Percentiles rank a stretch among this genome's conserved stretches.
phyloP scores from a whole-genome alignment of 2,888 invertebrate species.

The Lepidonotus clava region DNA sequence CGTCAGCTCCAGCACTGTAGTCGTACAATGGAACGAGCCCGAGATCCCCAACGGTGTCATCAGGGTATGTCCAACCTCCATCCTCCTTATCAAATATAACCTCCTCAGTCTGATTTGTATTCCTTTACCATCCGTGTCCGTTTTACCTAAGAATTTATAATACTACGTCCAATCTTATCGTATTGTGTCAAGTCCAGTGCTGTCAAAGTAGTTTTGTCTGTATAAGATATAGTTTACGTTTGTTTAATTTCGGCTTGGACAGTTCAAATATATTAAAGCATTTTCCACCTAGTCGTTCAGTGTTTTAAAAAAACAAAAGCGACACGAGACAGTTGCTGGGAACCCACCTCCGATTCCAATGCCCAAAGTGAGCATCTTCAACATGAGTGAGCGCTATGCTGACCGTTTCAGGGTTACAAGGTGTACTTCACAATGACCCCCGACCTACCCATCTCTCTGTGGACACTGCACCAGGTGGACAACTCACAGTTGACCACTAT shows the following conservation, averaged over 20 bases:
- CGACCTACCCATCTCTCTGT: conserved; percentile 91
- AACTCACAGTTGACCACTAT: conserved; percentile 89
- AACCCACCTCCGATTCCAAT: too few relatives aligned
- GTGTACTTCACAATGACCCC: conserved; percentile 97
- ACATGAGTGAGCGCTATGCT: conserved; percentile 27
- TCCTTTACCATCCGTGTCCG: not conserved
- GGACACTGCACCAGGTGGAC: conserved; percentile 96
- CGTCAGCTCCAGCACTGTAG: conserved; percentile 96
- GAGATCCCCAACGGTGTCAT: conserved; percentile 98
- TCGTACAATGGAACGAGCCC: conserved; percentile 98
- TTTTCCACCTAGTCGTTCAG: too few relatives aligned
- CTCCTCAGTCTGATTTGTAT: not conserved
- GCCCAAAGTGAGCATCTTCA: not conserved
- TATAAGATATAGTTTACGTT: not conserved
- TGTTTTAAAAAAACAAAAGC: too few relatives aligned
- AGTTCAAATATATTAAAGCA: too few relatives aligned
- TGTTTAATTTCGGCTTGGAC: not conserved
- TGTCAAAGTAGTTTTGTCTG: not conserved
- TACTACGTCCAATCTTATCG: too few relatives aligned
- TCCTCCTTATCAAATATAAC: not conserved
- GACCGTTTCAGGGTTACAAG: conserved; percentile 91
- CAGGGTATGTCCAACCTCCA: conserved; percentile 86
- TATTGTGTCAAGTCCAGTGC: conserved; percentile 27
- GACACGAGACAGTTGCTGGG: too few relatives aligned
- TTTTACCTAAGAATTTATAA: not conserved